Evolutionary conservation across 1,140 invertebrate genomes (phyloP).

Genomic region (Bombus vancouverensis): DNA sequence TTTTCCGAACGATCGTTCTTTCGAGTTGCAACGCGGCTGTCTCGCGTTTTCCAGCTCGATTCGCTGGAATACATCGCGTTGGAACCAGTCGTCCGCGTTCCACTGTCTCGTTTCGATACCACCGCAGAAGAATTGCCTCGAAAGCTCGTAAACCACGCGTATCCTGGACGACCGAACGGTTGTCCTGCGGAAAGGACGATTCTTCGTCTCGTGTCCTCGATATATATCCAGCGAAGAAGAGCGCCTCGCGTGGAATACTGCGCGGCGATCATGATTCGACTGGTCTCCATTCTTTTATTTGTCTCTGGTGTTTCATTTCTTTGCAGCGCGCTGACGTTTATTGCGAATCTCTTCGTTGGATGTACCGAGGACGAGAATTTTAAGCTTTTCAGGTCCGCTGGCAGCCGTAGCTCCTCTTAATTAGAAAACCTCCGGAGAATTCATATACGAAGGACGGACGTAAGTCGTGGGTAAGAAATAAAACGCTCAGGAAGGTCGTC

Average conservation of each 20-base stretch:
- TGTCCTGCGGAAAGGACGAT: neutral
- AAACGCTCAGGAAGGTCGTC: neutral
- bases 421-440: neutral
- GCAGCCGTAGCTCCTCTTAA: neutral
- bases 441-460: neutral
- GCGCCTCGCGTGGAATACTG: neutral
- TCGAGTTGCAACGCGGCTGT: neutral
- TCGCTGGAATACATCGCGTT: neutral
- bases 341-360: neutral
- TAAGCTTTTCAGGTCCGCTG: neutral
- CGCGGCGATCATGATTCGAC: slow-evolving; percentile 12
- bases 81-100: neutral
- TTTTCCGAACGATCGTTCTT: neutral
- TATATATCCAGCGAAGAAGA: neutral
- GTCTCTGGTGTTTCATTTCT: slow-evolving; percentile 15
- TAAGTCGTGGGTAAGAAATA: neutral
- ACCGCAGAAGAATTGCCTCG: neutral
- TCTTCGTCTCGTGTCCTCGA: neutral
- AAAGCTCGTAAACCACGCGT: neutral
- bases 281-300: slow-evolving; percentile 10
- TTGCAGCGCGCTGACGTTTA: neutral
- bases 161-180: neutral
- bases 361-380: neutral
- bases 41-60: slow-evolving; percentile 20
- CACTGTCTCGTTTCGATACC: slow-evolving; percentile 9